Percentiles rank a stretch among this genome's conserved stretches.
phyloP scores from a whole-genome alignment of 2,888 invertebrate species.

The Aleiodes alternator region DNA sequence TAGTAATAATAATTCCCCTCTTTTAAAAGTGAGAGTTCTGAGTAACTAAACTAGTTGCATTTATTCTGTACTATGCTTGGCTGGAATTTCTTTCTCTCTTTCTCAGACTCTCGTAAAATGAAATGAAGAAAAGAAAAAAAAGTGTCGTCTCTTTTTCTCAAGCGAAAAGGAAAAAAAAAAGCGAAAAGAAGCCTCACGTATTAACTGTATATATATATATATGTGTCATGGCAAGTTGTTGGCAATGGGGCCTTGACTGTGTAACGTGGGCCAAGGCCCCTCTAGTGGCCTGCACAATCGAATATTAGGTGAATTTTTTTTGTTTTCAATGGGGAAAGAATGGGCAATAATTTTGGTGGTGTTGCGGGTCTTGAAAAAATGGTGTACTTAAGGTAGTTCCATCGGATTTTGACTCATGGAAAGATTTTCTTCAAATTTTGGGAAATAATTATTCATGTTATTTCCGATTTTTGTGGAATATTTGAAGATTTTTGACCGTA shows the following conservation, averaged over 20 bases:
- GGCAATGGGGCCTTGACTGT: slow-evolving; percentile 66
- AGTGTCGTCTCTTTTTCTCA: too few species aligned
- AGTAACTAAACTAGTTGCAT: slow-evolving; percentile 16
- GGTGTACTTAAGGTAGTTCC: background rate
- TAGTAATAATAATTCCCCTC: slow-evolving; percentile 33
- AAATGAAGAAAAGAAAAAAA: background rate
- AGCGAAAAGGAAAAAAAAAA: too few species aligned
- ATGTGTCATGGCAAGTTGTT: slow-evolving; percentile 71
- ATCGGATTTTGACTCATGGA: too few species aligned
- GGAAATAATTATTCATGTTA: too few species aligned
- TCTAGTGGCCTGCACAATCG: slow-evolving; percentile 50
- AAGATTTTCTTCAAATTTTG: too few species aligned
- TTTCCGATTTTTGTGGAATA: too few species aligned
- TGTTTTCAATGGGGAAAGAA: slow-evolving; percentile 10
- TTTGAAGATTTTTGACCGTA: too few species aligned
- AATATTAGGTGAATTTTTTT: slow-evolving; percentile 60
- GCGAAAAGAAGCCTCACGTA: background rate
- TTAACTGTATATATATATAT: slow-evolving; percentile 54
- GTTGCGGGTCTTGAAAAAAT: slow-evolving; percentile 7
- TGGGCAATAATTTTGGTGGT: background rate
- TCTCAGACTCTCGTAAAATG: too few species aligned
- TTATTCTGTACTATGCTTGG: slow-evolving; percentile 1
- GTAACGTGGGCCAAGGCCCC: slow-evolving; percentile 46
- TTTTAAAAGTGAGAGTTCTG: slow-evolving; percentile 64
- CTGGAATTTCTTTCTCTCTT: too few species aligned